Conservation (phyloP, 1,140 invertebrate species). For the Anastrepha ludens region DNA sequence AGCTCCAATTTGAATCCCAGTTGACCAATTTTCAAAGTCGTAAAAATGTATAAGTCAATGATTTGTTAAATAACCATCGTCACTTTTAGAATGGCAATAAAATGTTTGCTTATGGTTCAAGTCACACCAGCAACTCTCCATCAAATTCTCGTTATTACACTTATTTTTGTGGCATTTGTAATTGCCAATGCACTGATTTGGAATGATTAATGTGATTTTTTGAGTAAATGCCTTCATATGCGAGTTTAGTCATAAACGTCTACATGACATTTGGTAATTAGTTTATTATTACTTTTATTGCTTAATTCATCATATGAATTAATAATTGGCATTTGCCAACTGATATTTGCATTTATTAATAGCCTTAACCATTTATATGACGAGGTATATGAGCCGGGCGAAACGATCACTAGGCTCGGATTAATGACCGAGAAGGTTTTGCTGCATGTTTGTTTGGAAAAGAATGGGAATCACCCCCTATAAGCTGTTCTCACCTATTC, state of each 20-base stretch:
- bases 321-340: not conserved
- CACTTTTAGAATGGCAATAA: not conserved
- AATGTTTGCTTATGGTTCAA: not conserved
- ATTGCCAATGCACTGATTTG: not conserved
- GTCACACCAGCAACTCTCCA: not conserved
- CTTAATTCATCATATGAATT: not conserved
- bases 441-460: too few relatives aligned
- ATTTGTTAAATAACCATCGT: not conserved
- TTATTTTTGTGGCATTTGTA: not conserved
- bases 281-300: not conserved
- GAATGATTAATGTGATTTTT: slow-evolving; percentile 16
- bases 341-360: not conserved
- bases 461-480: too few relatives aligned
- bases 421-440: too few relatives aligned
- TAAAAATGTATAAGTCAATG: not conserved
- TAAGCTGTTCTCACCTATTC: too few relatives aligned
- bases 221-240: not conserved
- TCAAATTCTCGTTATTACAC: not conserved
- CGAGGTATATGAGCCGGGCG: too few relatives aligned
- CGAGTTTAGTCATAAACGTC: not conserved
- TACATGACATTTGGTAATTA: slow-evolving; percentile 2
- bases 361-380: too few relatives aligned
- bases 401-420: too few relatives aligned
- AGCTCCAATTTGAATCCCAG: not conserved
- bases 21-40: not conserved